These are phyloP conservation scores for Augochlora pura DNA, from an alignment of 1,140 invertebrate species.

Conservation along the genomic window DNA sequence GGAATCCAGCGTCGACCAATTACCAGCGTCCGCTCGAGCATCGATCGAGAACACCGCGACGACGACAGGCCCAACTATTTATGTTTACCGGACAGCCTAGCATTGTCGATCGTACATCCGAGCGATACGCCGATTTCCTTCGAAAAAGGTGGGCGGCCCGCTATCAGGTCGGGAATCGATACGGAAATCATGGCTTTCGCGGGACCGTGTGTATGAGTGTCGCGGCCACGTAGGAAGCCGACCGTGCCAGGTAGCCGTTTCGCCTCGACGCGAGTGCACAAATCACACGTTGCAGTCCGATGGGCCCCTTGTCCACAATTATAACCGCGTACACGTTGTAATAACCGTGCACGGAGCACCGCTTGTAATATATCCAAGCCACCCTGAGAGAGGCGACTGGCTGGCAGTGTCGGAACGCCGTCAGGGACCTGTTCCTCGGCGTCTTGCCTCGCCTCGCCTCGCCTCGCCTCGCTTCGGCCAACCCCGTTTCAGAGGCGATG, in stretches of 20 bases:
- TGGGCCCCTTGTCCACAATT: conserved; percentile 52
- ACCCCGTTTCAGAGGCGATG: conserved; percentile 55
- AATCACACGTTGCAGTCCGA: conserved; percentile 55
- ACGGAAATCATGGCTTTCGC: conserved; percentile 15
- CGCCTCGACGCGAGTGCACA: conserved; percentile 38
- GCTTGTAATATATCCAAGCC: conserved; percentile 64
- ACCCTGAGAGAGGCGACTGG: conserved; percentile 51
- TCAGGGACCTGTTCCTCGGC: conserved; percentile 36
- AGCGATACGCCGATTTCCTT: conserved; percentile 9
- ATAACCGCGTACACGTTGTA: conserved; percentile 55
- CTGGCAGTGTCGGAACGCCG: conserved; percentile 25
- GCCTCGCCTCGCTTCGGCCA: conserved; percentile 13
- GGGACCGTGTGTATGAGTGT: conserved; percentile 2
- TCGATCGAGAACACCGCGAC: too few species aligned
- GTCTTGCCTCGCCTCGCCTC: conserved; percentile 7
- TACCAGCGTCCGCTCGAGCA: background rate
- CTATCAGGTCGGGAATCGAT: conserved; percentile 49
- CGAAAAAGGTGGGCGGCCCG: conserved; percentile 13
- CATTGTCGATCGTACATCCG: conserved; percentile 18
- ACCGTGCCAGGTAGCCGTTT: conserved; percentile 53
- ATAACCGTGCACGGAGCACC: conserved; percentile 54
- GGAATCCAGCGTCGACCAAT: background rate
- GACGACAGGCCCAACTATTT: conserved; percentile 1
- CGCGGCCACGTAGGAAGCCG: background rate
- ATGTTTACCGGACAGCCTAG: background rate